Evolutionary conservation across 2,888 invertebrate species (phyloP).

Genomic region (Ochropleura leucogaster): DNA sequence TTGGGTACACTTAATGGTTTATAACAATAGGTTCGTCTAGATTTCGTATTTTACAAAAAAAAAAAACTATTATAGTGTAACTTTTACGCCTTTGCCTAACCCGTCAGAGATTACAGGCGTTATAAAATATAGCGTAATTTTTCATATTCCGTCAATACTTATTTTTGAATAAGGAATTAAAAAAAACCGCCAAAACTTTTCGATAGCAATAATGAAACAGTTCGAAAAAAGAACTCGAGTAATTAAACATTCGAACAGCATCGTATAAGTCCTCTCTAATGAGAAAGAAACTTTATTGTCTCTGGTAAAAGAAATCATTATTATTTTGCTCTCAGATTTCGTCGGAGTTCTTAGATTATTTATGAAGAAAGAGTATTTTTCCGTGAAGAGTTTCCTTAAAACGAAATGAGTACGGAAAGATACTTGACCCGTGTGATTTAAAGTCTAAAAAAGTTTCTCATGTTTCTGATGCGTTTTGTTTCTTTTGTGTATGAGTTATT

Average conservation of each 20-base stretch:
- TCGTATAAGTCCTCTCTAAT: constrained; percentile 50
- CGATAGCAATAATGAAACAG: constrained; percentile 29
- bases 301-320: constrained; percentile 37
- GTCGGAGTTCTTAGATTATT: constrained; percentile 29
- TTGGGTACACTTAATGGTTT: too few relatives aligned
- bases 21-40: too few relatives aligned
- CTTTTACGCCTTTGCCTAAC: too few relatives aligned
- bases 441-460: background rate
- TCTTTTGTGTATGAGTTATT: background rate
- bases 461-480: background rate
- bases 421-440: constrained; percentile 22
- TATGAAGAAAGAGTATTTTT: constrained; percentile 29
- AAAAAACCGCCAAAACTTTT: constrained; percentile 18
- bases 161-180: too few relatives aligned
- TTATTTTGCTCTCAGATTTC: constrained; percentile 30
- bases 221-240: constrained; percentile 56
- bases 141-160: too few relatives aligned
- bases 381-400: constrained; percentile 27
- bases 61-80: too few relatives aligned
- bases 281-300: constrained; percentile 58
- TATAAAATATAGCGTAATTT: too few relatives aligned
- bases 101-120: too few relatives aligned
- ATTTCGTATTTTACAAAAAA: too few relatives aligned
- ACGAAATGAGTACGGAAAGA: constrained; percentile 1
- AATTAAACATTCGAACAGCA: constrained; percentile 68